Evolutionary conservation across 2,113 vertebrate genomes (phyloP), one percentile per base, ranked within the genome.

Genomic region (Pygoscelis antarcticus): DNA sequence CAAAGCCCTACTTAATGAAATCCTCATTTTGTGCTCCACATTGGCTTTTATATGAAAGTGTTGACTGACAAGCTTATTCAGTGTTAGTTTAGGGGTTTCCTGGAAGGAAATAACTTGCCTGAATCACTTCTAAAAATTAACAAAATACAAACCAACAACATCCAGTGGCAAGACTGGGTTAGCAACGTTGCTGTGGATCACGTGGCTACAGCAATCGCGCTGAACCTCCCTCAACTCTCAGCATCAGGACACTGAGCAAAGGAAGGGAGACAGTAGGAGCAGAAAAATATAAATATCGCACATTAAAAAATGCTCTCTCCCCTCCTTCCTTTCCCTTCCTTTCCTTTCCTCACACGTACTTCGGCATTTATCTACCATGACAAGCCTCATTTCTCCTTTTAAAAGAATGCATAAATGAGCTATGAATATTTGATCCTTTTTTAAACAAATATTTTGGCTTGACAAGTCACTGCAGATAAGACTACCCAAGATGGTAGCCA

Each of bases 381-480:
- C 93, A 97, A 80, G 87, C 58, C 78, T 65, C 74, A 54, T 93
- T 96, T 94, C 95, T 97, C 91, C 89, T 96, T 93, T 81, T 60
- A 86, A 90, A 96, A 93, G 96, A 96, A 96, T 95, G 94, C 54
- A 93, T 70, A 96, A 83, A 94, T 96, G 93, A 96, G 51, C 68
- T 96, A 97, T 96, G 94, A 97, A 96, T 95, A 96, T 97, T 95
- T 97, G 91, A 96, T 96, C 97, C 93, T 93, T 96, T 95, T 97
- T 97, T 96, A 95, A 97, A 96, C 90, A 96, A 96, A 79, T 94
- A 92, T 96, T 96, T 97, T 95, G 87, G 30, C 85, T 91, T 97
- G 94, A 96, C 93, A 97, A 94, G 93, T 72, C 83, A 10, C 83
- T 92, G 92, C 69, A 97, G 96, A 96, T 97, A 96, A 97, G 96